Conservation (phyloP, 1,140 invertebrate species). For the Drosophila aff. region DNA sequence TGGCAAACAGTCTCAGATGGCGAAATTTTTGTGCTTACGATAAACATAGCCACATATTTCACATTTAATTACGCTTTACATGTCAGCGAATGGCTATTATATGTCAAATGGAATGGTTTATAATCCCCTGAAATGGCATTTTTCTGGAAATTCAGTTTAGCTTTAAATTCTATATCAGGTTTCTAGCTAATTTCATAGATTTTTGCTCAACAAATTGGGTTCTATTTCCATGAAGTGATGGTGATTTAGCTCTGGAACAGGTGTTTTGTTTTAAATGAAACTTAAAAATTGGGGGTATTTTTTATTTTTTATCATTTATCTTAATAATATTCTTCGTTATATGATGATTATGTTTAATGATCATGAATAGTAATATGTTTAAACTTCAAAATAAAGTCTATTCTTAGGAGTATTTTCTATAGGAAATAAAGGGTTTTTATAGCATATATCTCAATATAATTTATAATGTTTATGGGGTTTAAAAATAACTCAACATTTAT, state of each 20-base stretch:
- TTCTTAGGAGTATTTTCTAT: too few relatives aligned
- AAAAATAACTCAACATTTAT: background rate
- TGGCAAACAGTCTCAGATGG: conserved; percentile 15
- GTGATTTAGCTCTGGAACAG: background rate
- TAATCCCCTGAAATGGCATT: background rate
- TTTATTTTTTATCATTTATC: background rate
- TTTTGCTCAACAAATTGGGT: background rate
- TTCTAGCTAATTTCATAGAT: background rate
- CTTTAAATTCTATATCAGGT: background rate
- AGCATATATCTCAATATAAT: background rate
- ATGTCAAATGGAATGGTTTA: background rate
- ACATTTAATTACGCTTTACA: background rate
- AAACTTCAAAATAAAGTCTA: too few relatives aligned
- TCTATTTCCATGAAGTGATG: background rate
- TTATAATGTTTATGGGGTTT: background rate
- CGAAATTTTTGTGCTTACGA: background rate
- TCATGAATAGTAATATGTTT: too few relatives aligned
- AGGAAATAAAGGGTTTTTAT: too few relatives aligned
- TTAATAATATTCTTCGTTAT: background rate
- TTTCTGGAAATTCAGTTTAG: background rate
- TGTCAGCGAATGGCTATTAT: background rate
- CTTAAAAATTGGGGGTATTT: background rate
- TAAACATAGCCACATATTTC: background rate
- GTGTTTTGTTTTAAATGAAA: background rate
- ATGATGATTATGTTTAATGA: too few relatives aligned